These are phyloP conservation scores for Eurystomus gularis DNA, from an alignment of 2,113 vertebrate species.

Conservation along the genomic window DNA sequence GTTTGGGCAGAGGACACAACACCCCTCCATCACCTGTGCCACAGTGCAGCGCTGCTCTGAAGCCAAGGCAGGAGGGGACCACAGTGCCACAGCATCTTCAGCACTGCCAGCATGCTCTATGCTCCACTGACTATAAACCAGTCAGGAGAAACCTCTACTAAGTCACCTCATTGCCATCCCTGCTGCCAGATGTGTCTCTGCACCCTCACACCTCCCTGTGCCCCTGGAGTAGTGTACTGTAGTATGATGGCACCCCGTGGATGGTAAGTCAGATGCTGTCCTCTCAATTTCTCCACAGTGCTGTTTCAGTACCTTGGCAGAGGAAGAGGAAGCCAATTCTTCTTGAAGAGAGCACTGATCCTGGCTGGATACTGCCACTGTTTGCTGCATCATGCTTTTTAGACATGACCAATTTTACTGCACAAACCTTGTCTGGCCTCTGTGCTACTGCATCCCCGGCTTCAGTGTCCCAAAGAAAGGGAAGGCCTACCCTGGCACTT, in stretches of 20 bases:
- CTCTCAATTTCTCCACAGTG: neutral
- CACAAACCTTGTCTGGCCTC: neutral
- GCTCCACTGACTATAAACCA: neutral
- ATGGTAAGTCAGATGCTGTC: neutral
- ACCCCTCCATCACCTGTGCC: neutral
- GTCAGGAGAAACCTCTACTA: neutral
- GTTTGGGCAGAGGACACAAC: neutral
- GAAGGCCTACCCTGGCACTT: neutral
- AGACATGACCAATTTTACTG: neutral
- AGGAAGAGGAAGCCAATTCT: neutral
- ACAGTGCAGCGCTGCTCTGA: neutral
- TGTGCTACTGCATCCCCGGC: neutral
- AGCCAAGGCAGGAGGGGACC: neutral
- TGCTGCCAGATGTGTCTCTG: neutral
- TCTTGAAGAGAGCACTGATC: neutral
- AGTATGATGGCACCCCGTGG: neutral
- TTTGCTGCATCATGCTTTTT: neutral
- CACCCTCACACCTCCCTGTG: neutral
- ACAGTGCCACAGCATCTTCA: accelerated
- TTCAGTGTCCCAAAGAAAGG: neutral
- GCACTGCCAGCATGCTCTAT: neutral
- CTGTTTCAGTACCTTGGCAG: neutral
- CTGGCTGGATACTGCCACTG: neutral
- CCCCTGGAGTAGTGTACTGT: neutral
- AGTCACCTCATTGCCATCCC: neutral